Base-by-base conservation (phyloP, 2,888 invertebrate genomes). In the Cloeon dipterum region DNA sequence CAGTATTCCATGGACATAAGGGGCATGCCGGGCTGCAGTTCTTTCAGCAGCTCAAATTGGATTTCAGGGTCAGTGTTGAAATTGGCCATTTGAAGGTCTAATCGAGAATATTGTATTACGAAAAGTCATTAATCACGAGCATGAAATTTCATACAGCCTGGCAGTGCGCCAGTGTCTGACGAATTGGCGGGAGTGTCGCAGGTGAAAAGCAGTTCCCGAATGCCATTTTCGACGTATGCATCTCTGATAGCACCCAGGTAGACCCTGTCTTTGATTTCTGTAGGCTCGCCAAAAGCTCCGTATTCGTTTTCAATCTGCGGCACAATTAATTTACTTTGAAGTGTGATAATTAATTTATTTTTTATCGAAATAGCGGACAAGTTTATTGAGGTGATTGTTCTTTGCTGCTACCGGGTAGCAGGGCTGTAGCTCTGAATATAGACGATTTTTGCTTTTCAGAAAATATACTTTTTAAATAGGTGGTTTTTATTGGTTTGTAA, bases 1-100 rank as follows among this genome's bases (percentile, higher is more conserved):
- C 68, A 69, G 47, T 58, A 66, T 48, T 70, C 69, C 55, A 62
- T 65, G 2, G 62, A 62, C 63, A 67, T 63, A 5, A 59, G 42
- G 0, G 69, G 66, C 41, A 57, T 56, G 39, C 61, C 52, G 0
- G 61, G 58, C 46, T 65, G 65, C n/a, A 61, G 46, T 32, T 47
- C 43, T 38, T 53, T 48, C 33, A 66, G 49, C 5, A 47, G 47
- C 11, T 55, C 48, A 39, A 66, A 54, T 43, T 63, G 54, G 7
- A 48, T 43, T 29, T 53, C 49, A 1, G 61, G 60, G 41, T 58
- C 50, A 2, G 47, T 47, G 35, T 61, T 59, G 47, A 66, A 67
- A 49, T 69, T 69, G 17, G 62, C 63, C 0, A 66, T 67, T 46
- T 61, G 59, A n/a, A 67, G 50, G 8, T 59, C 59, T 47, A n/a